Base-by-base conservation (phyloP, 2,888 invertebrate genomes). In the Cheilosia urbana region DNA sequence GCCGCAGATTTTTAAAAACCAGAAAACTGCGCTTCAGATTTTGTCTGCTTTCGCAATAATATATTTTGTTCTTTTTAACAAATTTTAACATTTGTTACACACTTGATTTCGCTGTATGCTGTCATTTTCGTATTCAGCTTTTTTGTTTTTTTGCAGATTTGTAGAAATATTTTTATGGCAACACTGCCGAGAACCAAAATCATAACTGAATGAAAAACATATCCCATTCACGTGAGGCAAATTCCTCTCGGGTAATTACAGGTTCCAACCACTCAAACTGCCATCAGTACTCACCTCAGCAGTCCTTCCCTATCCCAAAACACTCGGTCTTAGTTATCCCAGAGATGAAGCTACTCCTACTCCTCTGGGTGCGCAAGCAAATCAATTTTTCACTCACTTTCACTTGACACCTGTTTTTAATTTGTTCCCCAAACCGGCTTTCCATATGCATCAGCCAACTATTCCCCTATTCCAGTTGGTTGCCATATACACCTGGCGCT, bases 311-410 rank as follows among this genome's bases (percentile, higher is more conserved):
- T 7, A 24, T 24, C 27, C 27, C 27, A 6, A n/a, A 42, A 24
- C 37, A 11, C 40, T 57, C 34, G 17, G 21, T 17, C 17, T 17
- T 15, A 24, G 17, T 53, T 17, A 40, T 30, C 1, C 53, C 62
- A 49, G 4, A 37, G 19, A 27, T 9, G 9, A 19, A 37, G 34
- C 13, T 11, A 13, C 5, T 11, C 34, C 30, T 30, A 5, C 19
- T 15, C 13, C 30, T 19, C n/a, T n/a, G 11, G 1, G 6, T 37
- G 34, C 3, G 34, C 51, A 58, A 37, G 53, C 47, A 69, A 82
- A 76, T 82, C 82, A 82, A 77, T 82, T 82, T 76, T 76, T 66
- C 77, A 66, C 77, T 82, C 76, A 77, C 72, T 82, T 77, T 77
- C 77, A 77, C 66, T 66, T 72, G 72, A 66, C 72, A 72, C 62